These are phyloP conservation scores for Cryptotermes secundus DNA, from an alignment of 1,140 invertebrate genomes.

Conservation along the genomic window DNA sequence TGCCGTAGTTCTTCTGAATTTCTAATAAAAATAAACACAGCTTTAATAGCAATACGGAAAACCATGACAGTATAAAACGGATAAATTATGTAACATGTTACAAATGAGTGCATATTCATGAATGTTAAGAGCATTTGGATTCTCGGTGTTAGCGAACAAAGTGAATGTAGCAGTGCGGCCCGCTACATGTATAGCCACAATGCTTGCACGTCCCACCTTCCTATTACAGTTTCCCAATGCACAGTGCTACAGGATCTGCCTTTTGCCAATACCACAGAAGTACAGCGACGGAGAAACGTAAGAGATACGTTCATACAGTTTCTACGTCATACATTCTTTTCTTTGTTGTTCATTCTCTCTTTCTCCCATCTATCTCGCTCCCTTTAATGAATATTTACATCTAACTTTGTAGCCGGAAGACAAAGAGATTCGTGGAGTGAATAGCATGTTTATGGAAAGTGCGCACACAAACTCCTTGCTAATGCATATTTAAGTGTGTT, in stretches of 20 bases:
- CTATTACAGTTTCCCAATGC: background rate
- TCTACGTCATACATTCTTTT: background rate
- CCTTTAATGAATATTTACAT: conserved; percentile 28
- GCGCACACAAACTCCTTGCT: conserved; percentile 29
- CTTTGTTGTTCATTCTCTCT: background rate
- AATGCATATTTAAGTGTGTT: conserved; percentile 29
- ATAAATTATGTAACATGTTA: background rate
- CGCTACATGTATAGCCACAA: background rate
- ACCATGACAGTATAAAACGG: background rate
- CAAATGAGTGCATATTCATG: background rate
- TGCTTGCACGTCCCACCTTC: background rate
- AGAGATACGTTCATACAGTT: background rate
- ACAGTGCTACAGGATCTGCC: background rate
- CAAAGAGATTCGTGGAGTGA: conserved; percentile 29
- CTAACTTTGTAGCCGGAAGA: conserved; percentile 27
- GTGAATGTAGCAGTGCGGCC: background rate
- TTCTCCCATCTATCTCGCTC: background rate
- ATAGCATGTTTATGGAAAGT: conserved; percentile 30
- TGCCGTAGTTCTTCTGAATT: too few species aligned
- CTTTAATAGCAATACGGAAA: background rate
- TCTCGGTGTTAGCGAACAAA: background rate
- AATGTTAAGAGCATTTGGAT: background rate
- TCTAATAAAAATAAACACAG: too few species aligned
- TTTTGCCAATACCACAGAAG: background rate
- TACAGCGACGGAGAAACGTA: too few species aligned